These are phyloP conservation scores for Neria commutata DNA, from an alignment of 2,888 invertebrate species.

Conservation along the genomic window DNA sequence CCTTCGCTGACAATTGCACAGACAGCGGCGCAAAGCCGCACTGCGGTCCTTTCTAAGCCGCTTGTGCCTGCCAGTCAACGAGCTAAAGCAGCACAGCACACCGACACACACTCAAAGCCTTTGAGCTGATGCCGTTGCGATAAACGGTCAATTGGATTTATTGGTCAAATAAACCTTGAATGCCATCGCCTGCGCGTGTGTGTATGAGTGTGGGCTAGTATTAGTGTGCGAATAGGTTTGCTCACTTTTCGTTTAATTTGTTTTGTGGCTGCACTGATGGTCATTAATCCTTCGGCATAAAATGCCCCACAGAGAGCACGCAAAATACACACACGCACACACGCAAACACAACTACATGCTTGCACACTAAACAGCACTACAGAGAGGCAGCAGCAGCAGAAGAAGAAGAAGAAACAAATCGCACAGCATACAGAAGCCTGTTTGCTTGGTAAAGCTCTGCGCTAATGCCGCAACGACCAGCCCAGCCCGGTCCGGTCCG, in stretches of 20 bases:
- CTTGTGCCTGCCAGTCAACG: background rate
- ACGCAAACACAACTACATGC: too few species aligned
- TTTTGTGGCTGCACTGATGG: slow-evolving; percentile 43
- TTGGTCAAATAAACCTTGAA: slow-evolving; percentile 21
- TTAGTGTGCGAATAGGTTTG: background rate
- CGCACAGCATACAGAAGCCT: background rate
- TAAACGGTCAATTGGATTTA: slow-evolving; percentile 31
- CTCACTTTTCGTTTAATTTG: slow-evolving; percentile 37
- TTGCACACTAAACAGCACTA: background rate
- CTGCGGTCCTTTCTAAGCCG: background rate
- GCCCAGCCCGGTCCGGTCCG: background rate
- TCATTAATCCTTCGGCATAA: slow-evolving; percentile 49
- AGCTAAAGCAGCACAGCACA: slow-evolving; percentile 7
- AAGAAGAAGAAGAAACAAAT: background rate
- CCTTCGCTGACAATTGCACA: background rate
- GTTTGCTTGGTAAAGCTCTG: background rate
- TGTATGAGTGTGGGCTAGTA: background rate
- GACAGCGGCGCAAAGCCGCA: background rate
- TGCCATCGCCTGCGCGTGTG: background rate
- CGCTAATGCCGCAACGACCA: background rate
- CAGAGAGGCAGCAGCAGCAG: too few species aligned
- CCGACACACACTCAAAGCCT: background rate
- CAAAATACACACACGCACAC: background rate
- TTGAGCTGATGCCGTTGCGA: slow-evolving; percentile 6
- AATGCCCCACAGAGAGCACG: background rate